A percentile compares a stretch with the other conserved stretches of the same genome.
Conservation (phyloP, 1,140 invertebrate species). For the Pachypeltis micranthus region DNA sequence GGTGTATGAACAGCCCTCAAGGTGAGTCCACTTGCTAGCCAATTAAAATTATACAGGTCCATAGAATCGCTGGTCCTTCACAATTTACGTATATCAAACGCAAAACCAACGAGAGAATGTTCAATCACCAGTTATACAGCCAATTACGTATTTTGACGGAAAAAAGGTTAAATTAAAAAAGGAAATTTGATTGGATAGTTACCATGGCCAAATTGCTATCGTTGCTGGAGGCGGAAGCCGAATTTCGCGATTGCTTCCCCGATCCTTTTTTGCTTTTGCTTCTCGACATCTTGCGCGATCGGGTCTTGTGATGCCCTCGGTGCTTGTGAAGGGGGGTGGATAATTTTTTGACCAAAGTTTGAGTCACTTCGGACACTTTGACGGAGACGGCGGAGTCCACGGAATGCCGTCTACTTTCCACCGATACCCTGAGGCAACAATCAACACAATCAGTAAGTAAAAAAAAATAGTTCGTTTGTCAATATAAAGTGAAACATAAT, state of each 20-base stretch:
- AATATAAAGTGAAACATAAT: no score
- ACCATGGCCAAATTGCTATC: constrained; percentile 11
- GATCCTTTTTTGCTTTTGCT: neutral
- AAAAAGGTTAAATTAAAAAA: no score
- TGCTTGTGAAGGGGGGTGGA: constrained; percentile 11
- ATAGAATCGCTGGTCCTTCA: no score
- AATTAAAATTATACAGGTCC: no score
- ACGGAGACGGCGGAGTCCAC: constrained; percentile 74
- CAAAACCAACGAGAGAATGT: no score
- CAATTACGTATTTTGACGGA: no score
- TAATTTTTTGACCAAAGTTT: constrained; percentile 40
- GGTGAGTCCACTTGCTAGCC: no score
- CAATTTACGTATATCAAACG: no score
- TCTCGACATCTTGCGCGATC: neutral
- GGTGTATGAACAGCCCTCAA: no score
- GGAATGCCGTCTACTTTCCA: constrained; percentile 69
- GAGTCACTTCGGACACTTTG: constrained; percentile 65
- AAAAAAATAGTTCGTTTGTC: no score
- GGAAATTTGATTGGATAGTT: no score
- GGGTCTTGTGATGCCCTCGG: neutral
- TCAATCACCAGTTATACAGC: no score
- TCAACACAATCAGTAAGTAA: neutral
- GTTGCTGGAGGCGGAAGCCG: constrained; percentile 7
- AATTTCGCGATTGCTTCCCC: neutral
- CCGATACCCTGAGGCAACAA: constrained; percentile 51